A percentile compares a stretch with the other conserved stretches of the same genome.
phyloP scores from a whole-genome alignment of 2,113 vertebrate species.

The Oplegnathus fasciatus region DNA sequence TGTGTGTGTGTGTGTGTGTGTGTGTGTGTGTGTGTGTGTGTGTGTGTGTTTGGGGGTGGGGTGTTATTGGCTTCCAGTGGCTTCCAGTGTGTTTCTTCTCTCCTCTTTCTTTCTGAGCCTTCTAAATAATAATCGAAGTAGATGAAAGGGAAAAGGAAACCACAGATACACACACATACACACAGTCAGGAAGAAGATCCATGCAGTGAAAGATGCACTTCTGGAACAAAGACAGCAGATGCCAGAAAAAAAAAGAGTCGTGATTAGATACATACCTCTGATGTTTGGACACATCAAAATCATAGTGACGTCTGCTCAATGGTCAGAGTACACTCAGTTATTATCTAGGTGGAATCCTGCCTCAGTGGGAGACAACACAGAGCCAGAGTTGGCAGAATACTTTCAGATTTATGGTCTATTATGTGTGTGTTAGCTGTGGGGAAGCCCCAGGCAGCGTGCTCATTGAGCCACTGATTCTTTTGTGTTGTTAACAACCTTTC shows the following conservation, averaged over 20 bases:
- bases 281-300: not conserved
- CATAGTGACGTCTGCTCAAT: not conserved
- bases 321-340: not conserved
- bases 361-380: not conserved
- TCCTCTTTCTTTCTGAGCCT: conserved; percentile 1
- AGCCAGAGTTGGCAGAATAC: not conserved
- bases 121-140: conserved; percentile 69
- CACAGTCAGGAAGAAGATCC: conserved; percentile 49
- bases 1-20: conserved; percentile 6
- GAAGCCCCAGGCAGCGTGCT: not conserved
- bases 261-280: conserved; percentile 50
- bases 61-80: conserved; percentile 42
- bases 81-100: conserved; percentile 40
- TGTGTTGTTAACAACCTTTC: no score
- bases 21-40: not conserved
- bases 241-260: conserved; percentile 48
- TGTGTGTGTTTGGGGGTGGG: not conserved
- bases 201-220: conserved; percentile 59
- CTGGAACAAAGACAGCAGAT: conserved; percentile 29
- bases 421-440: not conserved
- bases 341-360: not conserved
- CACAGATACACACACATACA: conserved; percentile 33
- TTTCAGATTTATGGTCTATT: no score
- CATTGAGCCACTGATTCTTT: not conserved
- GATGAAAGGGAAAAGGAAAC: conserved; percentile 58